These are phyloP conservation scores for Reticulitermes lucifugus DNA, from an alignment of 2,888 invertebrate species.

Conservation along the genomic window DNA sequence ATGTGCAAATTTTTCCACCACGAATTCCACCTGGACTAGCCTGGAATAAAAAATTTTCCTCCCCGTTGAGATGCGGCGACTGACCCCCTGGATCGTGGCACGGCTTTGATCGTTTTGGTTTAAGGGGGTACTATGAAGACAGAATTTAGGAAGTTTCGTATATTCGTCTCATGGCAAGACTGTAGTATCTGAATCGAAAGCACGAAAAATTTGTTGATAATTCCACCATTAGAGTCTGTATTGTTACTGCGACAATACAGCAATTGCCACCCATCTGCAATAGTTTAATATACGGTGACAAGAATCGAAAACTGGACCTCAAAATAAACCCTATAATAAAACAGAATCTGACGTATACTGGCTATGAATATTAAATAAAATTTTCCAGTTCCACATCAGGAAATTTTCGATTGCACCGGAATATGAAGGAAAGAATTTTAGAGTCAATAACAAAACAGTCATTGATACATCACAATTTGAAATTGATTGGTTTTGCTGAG, in stretches of 20 bases:
- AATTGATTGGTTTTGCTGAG: slow-evolving; percentile 11
- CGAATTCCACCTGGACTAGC: no score
- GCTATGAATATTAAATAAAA: background rate
- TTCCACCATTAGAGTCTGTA: background rate
- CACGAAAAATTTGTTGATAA: background rate
- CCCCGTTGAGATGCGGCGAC: no score
- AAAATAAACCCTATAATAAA: background rate
- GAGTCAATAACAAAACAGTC: background rate
- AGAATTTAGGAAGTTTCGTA: no score
- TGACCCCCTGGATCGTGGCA: no score
- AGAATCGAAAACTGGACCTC: background rate
- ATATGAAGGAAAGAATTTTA: slow-evolving; percentile 5
- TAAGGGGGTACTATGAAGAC: no score
- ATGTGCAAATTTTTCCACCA: no score
- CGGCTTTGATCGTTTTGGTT: no score
- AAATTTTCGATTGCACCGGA: background rate
- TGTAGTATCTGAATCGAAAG: no score
- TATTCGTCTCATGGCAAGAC: no score
- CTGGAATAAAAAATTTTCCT: no score
- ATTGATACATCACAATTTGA: background rate
- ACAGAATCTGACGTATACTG: background rate
- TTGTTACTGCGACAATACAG: background rate
- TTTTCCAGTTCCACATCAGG: background rate
- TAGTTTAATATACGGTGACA: background rate
- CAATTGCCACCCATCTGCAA: background rate